Evolutionary conservation across 2,797 vertebrate genomes (phyloP).

Genomic region (Halcyon leucocephala): DNA sequence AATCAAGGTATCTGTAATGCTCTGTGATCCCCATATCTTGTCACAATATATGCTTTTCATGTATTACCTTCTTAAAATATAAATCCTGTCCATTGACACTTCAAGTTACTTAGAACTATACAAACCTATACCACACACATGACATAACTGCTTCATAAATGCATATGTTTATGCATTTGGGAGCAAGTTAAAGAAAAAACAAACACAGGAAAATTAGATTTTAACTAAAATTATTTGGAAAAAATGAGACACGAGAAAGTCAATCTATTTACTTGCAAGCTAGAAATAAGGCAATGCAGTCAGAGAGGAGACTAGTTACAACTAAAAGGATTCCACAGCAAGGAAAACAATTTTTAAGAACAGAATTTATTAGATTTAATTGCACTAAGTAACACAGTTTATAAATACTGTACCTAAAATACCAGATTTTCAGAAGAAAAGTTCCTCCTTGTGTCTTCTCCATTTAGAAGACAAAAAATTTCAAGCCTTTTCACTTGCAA

Average conservation of each 20-base stretch:
- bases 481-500: neutral
- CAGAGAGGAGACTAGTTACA: neutral
- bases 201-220: neutral
- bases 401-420: neutral
- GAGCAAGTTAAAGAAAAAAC: constrained; percentile 32
- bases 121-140: neutral
- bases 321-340: neutral
- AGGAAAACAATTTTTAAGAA: neutral
- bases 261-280: neutral
- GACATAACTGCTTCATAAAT: neutral
- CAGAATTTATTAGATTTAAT: neutral
- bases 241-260: neutral
- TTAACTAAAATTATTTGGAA: neutral
- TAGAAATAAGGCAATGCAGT: neutral
- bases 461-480: neutral
- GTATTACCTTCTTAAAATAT: neutral
- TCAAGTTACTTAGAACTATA: neutral
- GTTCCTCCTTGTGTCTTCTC: neutral
- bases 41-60: neutral
- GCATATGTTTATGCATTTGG: neutral
- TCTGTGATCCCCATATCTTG: neutral
- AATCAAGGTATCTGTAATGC: neutral
- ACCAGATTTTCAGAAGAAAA: neutral
- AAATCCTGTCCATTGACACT: neutral
- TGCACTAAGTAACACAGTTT: neutral